These are phyloP conservation scores for Gonatopus flavifemur DNA, from an alignment of 1,140 invertebrate species.

Conservation along the genomic window DNA sequence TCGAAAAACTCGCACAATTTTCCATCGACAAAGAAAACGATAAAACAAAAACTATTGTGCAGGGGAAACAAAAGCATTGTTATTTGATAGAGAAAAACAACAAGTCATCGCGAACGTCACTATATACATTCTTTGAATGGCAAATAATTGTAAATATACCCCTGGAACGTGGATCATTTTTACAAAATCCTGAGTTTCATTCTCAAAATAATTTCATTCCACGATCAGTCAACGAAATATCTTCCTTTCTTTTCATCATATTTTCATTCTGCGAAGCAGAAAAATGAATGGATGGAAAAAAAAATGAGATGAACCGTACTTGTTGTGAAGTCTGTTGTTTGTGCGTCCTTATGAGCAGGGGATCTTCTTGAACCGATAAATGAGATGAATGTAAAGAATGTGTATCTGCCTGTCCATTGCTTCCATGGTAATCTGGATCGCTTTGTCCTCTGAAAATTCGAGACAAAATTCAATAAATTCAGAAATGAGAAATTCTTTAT, in stretches of 20 bases:
- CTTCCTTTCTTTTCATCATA: background rate
- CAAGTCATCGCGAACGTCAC: too few species aligned
- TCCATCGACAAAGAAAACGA: too few species aligned
- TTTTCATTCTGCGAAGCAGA: background rate
- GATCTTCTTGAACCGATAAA: conserved; percentile 60
- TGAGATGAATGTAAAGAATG: conserved; percentile 62
- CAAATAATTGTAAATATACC: too few species aligned
- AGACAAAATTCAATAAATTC: conserved; percentile 19
- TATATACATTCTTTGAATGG: too few species aligned
- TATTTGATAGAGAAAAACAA: too few species aligned
- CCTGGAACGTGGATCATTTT: too few species aligned
- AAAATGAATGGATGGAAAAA: background rate
- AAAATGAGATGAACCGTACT: conserved; percentile 42
- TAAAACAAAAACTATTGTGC: too few species aligned
- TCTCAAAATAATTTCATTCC: background rate
- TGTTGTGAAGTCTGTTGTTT: conserved; percentile 65
- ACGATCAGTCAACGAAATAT: background rate
- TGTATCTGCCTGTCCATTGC: conserved; percentile 62
- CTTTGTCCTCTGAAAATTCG: conserved; percentile 50
- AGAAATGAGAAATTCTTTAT: background rate
- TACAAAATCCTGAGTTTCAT: too few species aligned
- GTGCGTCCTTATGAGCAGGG: conserved; percentile 61
- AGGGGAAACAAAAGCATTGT: too few species aligned
- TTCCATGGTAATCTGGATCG: conserved; percentile 58
- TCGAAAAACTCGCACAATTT: too few species aligned